These are phyloP conservation scores for Leucophenga montana DNA, from an alignment of 2,888 invertebrate species.

Conservation along the genomic window DNA sequence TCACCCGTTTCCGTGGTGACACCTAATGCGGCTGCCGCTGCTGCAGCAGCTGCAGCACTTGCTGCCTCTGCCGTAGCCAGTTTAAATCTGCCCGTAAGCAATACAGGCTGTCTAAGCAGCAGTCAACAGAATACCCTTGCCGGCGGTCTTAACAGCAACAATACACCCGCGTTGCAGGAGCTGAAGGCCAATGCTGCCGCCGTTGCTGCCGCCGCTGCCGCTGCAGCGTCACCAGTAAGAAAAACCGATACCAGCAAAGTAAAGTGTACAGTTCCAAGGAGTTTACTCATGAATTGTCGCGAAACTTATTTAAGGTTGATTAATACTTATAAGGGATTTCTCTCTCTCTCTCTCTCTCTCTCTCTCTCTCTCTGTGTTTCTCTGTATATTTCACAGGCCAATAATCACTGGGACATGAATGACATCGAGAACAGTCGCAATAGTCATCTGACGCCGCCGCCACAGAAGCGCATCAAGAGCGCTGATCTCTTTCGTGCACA, in stretches of 20 bases:
- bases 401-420: constrained; percentile 77
- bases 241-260: constrained; percentile 65
- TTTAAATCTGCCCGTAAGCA: constrained; percentile 46
- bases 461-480: constrained; percentile 82
- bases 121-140: constrained; percentile 39
- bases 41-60: constrained; percentile 47
- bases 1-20: constrained; percentile 52
- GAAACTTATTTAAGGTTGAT: no score
- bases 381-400: constrained; percentile 51
- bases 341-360: no score
- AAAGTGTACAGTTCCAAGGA: constrained; percentile 64
- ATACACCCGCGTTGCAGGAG: constrained; percentile 71
- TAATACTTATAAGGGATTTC: no score
- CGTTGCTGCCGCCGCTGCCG: constrained; percentile 48
- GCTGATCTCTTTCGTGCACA: constrained; percentile 81
- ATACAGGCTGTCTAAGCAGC: neutral
- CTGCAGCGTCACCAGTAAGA: constrained; percentile 73
- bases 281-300: constrained; percentile 50
- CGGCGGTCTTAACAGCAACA: constrained; percentile 48
- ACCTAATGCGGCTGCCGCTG: constrained; percentile 50
- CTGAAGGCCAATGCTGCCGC: constrained; percentile 63
- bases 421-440: constrained; percentile 74
- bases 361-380: no score
- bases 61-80: constrained; percentile 36
- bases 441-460: constrained; percentile 76